phyloP scores from a whole-genome alignment of 2,888 invertebrate genomes.

The Drosophila formosana region DNA sequence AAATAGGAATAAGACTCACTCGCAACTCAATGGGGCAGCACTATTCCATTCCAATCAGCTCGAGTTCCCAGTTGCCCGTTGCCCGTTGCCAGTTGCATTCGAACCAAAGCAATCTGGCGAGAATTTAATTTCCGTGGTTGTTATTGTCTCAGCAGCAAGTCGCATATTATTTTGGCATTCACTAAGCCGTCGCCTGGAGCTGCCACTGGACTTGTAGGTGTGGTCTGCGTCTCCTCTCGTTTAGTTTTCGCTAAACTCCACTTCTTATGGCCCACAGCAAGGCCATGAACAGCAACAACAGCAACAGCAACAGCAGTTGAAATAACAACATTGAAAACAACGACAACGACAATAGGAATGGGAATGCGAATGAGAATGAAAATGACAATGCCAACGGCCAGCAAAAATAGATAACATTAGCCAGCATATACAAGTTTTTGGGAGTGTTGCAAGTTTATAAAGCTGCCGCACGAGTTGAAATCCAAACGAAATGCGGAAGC shows the following conservation, averaged over 20 bases:
- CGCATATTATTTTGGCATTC: constrained; percentile 56
- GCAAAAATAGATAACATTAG: constrained; percentile 54
- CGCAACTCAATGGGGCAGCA: constrained; percentile 48
- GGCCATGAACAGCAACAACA: not conserved
- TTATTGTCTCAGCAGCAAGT: constrained; percentile 42
- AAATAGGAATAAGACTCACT: constrained; percentile 65
- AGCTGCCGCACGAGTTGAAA: constrained; percentile 37
- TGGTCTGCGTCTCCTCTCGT: constrained; percentile 34
- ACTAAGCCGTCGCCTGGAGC: constrained; percentile 33
- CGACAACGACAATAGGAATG: constrained; percentile 17
- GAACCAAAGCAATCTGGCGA: constrained; percentile 44
- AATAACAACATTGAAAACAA: constrained; percentile 10
- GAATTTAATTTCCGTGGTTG: constrained; percentile 58
- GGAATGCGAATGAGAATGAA: not conserved
- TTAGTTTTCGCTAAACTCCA: constrained; percentile 62
- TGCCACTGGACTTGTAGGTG: constrained; percentile 35
- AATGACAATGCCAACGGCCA: constrained; percentile 28
- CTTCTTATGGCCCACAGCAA: constrained; percentile 54
- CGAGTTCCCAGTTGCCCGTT: constrained; percentile 3
- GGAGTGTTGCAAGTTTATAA: constrained; percentile 52
- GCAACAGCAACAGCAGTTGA: no score
- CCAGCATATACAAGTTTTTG: constrained; percentile 29
- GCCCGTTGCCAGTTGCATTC: constrained; percentile 38
- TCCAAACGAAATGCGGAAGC: constrained; percentile 16
- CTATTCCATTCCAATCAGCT: constrained; percentile 55